Base-by-base conservation (phyloP, 1,140 invertebrate genomes). In the Halesus radiatus region DNA sequence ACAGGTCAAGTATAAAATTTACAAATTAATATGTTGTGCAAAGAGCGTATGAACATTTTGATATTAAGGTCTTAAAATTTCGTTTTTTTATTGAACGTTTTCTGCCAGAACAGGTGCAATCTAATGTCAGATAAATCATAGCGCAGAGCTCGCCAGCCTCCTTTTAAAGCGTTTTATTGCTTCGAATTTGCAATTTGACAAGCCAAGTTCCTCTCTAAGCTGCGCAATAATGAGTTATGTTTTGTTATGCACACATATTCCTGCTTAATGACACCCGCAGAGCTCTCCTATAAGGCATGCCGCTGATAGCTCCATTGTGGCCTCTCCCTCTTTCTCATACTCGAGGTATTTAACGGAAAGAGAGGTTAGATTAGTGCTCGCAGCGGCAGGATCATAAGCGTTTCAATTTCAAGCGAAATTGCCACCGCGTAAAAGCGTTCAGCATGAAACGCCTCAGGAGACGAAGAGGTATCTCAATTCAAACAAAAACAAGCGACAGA, bases 391-490 rank as follows among this genome's bases (percentile, higher is more conserved):
- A 45, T 45, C 37, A 45, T 53, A 80, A 75, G 52, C 60, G 79
- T 54, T 80, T 37, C 58, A 68, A 60, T 80, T 76, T 76, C 45
- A 58, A 74, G 45, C 37, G 62, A 77, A 78, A 78, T 78, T 66
- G 80, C 80, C 80, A 81, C 75, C 68, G 74, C 66, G 76, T 74
- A 81, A 76, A 75, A 60, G 53, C 80, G 54, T 75, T 78, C 75
- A 15, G 22, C 80, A 78, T 78, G 80, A 73, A 74, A 50, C 32
- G 66, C 80, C 80, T 29, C 29, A 32, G 80, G 80, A 77, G 32
- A 29, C 56, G 18, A 60, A 81, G 76, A 81, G 52, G 58, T 64
- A 23, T 74, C 22, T 26, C 13, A 2, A 26, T 16, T n/a, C 10
- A 26, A 15, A 5, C 26, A 54, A 54, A 29, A 53, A 54, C 22